These are phyloP conservation scores for Diaprepes abbreviatus DNA, from an alignment of 2,888 invertebrate species.

Conservation along the genomic window DNA sequence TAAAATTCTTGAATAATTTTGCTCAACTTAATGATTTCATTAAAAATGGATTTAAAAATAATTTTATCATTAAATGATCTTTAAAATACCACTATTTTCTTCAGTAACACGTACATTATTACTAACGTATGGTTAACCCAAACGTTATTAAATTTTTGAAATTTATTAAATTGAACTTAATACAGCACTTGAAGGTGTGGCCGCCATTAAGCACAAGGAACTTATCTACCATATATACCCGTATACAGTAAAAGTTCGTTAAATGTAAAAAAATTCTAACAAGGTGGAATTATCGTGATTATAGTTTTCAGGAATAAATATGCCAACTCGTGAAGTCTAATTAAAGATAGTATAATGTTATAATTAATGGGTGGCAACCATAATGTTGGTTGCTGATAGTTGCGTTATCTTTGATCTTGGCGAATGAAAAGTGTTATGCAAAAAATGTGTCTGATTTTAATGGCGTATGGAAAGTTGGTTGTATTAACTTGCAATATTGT, in stretches of 20 bases:
- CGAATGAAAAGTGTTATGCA: too few species aligned
- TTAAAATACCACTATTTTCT: too few species aligned
- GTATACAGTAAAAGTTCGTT: conserved; percentile 22
- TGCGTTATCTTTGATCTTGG: background rate
- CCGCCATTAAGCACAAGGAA: conserved; percentile 4
- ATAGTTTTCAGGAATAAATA: conserved; percentile 3
- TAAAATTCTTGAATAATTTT: too few species aligned
- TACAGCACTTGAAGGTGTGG: conserved; percentile 19
- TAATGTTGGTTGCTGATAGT: background rate
- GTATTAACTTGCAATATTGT: too few species aligned
- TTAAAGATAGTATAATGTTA: background rate
- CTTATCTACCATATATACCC: background rate
- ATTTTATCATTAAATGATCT: too few species aligned
- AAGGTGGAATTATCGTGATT: conserved; percentile 22
- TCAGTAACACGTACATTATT: too few species aligned
- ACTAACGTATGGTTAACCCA: too few species aligned
- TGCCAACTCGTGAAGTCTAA: background rate
- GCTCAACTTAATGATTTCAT: too few species aligned
- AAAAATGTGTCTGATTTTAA: too few species aligned
- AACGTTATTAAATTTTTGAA: too few species aligned
- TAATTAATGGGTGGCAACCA: background rate
- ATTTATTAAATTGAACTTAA: conserved; percentile 14
- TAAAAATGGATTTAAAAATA: too few species aligned
- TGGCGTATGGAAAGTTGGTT: too few species aligned
- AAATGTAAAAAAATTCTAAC: conserved; percentile 7